Base-by-base conservation (phyloP, 2,113 vertebrate genomes). In the Cyanistes caeruleus region DNA sequence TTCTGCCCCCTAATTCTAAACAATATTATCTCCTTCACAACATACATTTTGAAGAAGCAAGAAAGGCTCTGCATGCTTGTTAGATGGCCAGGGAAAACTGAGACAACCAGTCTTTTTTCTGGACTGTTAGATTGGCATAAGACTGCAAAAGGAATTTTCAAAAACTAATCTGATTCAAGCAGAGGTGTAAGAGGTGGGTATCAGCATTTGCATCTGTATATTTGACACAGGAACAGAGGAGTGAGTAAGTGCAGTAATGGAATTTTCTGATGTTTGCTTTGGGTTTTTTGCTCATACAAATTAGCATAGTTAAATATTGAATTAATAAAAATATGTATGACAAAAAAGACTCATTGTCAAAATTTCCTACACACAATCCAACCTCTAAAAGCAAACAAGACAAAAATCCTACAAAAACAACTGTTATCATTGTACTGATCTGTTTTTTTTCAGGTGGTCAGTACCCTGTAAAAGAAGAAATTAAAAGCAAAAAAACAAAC, bases 321-420 rank as follows among this genome's bases (percentile, higher is more conserved):
- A 94, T 94, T 87, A 81, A 82, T 68, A 87, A 87, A 91, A 89
- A 72, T 63, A 72, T 13, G 41, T 49, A 56, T 60, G 81, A 56
- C 69, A 91, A 56, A 94, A 93, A 76, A 63, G 21, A 93, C 10
- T 78, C 11, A n/a, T 39, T 75, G 81, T 96, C 90, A 94, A 93
- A 94, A 89, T 87, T 97, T 96, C 87, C 96, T 93, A 76, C 33
- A 41, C 10, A 28, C 27, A 80, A 33, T 95, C 85, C 92, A 95
- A 86, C n/a, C 63, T 33, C 23, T 83, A 74, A 94, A 96, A 77
- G n/a, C 41, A 93, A 91, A 91, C 78, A 92, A 88, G 92, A 63
- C 72, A 83, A 17, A 93, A 85, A 73, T 90, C 82, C 75, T 67
- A 93, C 31, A 77, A 76, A 90, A 89, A 35, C 77, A 94, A 63